These are phyloP conservation scores for Pogonophryne albipinna DNA, from an alignment of 2,797 vertebrate genomes.

Conservation along the genomic window DNA sequence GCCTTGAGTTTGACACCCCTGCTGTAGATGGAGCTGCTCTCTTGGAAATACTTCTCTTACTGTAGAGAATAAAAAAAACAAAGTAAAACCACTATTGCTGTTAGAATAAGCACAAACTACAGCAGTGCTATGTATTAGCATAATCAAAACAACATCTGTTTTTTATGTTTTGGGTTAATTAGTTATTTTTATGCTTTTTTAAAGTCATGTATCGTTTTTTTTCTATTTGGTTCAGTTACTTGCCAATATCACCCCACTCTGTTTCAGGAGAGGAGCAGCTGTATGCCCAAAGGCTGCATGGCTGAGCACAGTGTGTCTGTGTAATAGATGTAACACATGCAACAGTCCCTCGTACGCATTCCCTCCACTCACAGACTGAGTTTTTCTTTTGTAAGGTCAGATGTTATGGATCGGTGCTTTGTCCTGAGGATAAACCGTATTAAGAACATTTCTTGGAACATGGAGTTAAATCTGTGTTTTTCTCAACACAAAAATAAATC, in stretches of 20 bases:
- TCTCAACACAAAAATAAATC: no score
- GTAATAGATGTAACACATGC: not conserved
- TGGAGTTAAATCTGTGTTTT: conserved; percentile 3
- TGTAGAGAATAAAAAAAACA: not conserved
- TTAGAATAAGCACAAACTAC: not conserved
- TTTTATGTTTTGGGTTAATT: not conserved
- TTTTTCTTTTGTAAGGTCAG: not conserved
- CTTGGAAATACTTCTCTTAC: not conserved
- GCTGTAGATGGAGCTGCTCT: not conserved
- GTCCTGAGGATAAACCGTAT: not conserved
- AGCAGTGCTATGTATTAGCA: not conserved
- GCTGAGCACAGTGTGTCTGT: conserved; percentile 4
- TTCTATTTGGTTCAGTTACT: not conserved
- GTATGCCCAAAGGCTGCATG: conserved; percentile 21
- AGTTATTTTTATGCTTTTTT: not conserved
- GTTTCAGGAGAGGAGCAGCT: conserved; percentile 36
- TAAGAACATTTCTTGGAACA: not conserved
- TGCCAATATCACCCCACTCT: not conserved
- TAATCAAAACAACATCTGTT: not conserved
- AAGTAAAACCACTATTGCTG: not conserved
- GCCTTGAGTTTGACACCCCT: no score
- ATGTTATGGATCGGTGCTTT: not conserved
- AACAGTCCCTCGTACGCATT: not conserved
- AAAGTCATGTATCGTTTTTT: not conserved
- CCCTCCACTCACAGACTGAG: not conserved